phyloP scores from a whole-genome alignment of 2,888 invertebrate species.

The Sthenelais limicola region DNA sequence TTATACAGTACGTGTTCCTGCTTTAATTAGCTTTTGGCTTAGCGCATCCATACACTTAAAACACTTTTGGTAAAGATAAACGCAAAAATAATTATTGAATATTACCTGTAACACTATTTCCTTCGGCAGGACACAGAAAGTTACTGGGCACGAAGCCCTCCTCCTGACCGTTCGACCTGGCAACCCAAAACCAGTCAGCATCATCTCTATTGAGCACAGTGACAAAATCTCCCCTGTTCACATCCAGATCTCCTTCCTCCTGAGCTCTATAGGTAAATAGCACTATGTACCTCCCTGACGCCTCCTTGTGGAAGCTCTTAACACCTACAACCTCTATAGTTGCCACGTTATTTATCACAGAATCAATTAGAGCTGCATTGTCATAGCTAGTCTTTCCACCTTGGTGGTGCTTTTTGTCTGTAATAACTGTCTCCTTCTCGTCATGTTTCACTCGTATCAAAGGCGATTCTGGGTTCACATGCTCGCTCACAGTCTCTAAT shows the following conservation, averaged over 20 bases:
- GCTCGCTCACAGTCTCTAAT: no score
- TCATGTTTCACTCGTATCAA: no score
- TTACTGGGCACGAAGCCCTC: slow-evolving; percentile 90
- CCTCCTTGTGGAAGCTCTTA: slow-evolving; percentile 77
- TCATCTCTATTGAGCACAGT: slow-evolving; percentile 95
- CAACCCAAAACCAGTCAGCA: slow-evolving; percentile 97
- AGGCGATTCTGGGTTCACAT: no score
- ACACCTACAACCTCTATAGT: slow-evolving; percentile 15
- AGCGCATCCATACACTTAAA: no score
- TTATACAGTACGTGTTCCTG: no score
- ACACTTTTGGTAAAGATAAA: no score
- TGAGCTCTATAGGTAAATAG: slow-evolving; percentile 93
- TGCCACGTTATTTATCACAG: slow-evolving; percentile 5
- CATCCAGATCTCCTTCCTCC: slow-evolving; percentile 94
- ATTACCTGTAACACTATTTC: background rate
- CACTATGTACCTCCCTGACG: slow-evolving; percentile 91
- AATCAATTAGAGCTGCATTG: no score
- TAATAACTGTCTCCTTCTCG: no score
- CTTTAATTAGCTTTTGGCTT: background rate
- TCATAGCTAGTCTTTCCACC: no score
- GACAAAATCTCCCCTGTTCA: slow-evolving; percentile 95
- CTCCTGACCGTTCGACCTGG: slow-evolving; percentile 90
- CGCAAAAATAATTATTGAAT: background rate
- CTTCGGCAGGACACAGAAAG: slow-evolving; percentile 43
- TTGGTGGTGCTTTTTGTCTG: no score